These are phyloP conservation scores for Dromius quadrimaculatus DNA, from an alignment of 2,888 invertebrate genomes.

Conservation along the genomic window DNA sequence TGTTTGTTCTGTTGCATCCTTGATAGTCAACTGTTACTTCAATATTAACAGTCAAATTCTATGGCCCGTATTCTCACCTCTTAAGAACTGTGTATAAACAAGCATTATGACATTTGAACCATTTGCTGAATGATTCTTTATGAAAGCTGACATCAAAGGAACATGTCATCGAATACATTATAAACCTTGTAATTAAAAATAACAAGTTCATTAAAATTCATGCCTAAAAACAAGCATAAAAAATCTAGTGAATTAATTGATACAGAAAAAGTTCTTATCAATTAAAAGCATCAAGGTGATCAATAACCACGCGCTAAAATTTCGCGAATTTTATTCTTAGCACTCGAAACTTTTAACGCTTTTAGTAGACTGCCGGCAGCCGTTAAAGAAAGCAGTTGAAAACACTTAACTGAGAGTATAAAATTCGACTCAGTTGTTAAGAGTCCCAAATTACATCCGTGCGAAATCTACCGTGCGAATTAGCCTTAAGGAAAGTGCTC, in stretches of 20 bases:
- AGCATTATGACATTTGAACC: too few relatives aligned
- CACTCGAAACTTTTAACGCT: slow-evolving; percentile 41
- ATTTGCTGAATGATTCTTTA: too few relatives aligned
- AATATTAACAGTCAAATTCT: too few relatives aligned
- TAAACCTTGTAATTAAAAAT: not conserved
- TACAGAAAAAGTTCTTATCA: slow-evolving; percentile 29
- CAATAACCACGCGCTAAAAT: slow-evolving; percentile 28
- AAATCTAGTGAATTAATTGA: slow-evolving; percentile 19
- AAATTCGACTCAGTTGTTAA: slow-evolving; percentile 51
- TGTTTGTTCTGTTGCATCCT: too few relatives aligned
- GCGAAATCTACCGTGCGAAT: slow-evolving; percentile 24
- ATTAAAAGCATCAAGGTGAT: slow-evolving; percentile 34
- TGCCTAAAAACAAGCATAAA: slow-evolving; percentile 4
- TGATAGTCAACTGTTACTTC: too few relatives aligned
- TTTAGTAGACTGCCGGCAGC: slow-evolving; percentile 41
- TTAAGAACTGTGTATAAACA: too few relatives aligned
- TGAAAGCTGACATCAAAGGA: too few relatives aligned
- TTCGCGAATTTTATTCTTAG: slow-evolving; percentile 44
- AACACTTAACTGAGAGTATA: slow-evolving; percentile 47
- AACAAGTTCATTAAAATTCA: slow-evolving; percentile 24
- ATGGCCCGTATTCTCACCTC: too few relatives aligned
- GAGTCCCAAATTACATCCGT: slow-evolving; percentile 42
- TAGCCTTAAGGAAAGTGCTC: not conserved
- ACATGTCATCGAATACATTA: not conserved
- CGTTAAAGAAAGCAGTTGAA: slow-evolving; percentile 49